Base-by-base conservation (phyloP, 2,113 vertebrate species). In the Mohoua ochrocephala region DNA sequence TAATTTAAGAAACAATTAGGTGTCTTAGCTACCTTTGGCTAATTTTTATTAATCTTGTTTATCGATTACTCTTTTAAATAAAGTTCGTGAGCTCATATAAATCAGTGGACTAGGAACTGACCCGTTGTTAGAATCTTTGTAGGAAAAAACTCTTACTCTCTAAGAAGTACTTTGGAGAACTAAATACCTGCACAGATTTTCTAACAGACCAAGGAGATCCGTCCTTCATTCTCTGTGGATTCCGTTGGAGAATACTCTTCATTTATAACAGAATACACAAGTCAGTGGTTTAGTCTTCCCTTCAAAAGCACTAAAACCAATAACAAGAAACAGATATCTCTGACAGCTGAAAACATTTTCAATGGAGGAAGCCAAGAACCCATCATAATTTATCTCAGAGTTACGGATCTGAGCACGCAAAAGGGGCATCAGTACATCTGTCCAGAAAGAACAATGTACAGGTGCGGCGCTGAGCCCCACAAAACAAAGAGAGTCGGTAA, bases 271-370 rank as follows among this genome's bases (percentile, higher is more conserved):
- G 81, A 94, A 87, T 95, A 74, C 80, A 96, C 94, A 89, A 91
- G 92, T 87, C 87, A 89, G 63, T 91, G 93, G 91, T 96, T 97
- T 71, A 90, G 91, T 86, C 85, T 92, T 92, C 86, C 85, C 87
- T 97, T 95, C 95, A 95, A 96, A 96, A 96, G 92, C 82, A 91
- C 90, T 96, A 96, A 96, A 97, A 93, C 87, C 77, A 91, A 89
- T 98, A 99, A 99, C 97, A 98, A 98, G 98, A 98, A 99, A 98
- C 98, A 99, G 98, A 98, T 92, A 93, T 63, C 71, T 84, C 81
- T 87, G 93, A 94, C 95, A 97, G 93, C 93, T 93, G 91, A 97
- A 96, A 97, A 97, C 60, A 96, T 98, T 98, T 98, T 98, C 98
- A 98, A 10, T 93, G 76, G 94, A 93, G 95, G 95, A 89, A 93